Base-by-base conservation (phyloP, 2,113 vertebrate genomes). In the Elachura formosa region DNA sequence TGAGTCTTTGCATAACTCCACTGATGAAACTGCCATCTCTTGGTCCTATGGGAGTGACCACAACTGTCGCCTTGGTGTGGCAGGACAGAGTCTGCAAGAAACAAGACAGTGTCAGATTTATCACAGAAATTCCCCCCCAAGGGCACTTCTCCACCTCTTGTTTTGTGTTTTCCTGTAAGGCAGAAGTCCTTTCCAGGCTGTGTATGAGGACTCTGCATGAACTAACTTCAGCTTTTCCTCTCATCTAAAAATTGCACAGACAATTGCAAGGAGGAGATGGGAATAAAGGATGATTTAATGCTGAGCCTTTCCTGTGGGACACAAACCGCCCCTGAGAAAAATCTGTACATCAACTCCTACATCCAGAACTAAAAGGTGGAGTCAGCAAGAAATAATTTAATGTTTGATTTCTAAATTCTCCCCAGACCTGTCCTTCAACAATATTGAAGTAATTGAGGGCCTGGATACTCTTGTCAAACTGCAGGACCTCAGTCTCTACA, bases 361-460 rank as follows among this genome's bases (percentile, higher is more conserved):
- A 43, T 20, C 45, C 58, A 67, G 58, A 73, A 16, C 25, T 41
- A 58, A 90, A 78, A 29, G 33, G 20, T 5, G 48, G 5, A 82
- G 55, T 89, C 31, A 10, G 51, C 48, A 28, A 59, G 29, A 89
- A 43, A 46, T 25, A 26, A 24, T 61, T 54, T 59, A 63, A 52
- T 31, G 45, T 93, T 46, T 64, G 45, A 23, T 78, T 83, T 85
- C 22, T 59, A 48, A 89, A 82, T 56, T 92, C 66, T 81, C 56
- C 68, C 94, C 84, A 99, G 99, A 99, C 96, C 95, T 99, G 90
- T 99, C 99, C 16, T 99, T 99, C 95, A 99, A 99, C 97, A 98
- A 98, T 13, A 99, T 99, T 6, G 96, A 99, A 95, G 93, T 97
- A 84, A 99, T 99, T 4, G 98, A 99, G 84, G 99, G 99, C 21